phyloP scores from a whole-genome alignment of 2,888 invertebrate genomes.

The Cataglyphis albicans region DNA sequence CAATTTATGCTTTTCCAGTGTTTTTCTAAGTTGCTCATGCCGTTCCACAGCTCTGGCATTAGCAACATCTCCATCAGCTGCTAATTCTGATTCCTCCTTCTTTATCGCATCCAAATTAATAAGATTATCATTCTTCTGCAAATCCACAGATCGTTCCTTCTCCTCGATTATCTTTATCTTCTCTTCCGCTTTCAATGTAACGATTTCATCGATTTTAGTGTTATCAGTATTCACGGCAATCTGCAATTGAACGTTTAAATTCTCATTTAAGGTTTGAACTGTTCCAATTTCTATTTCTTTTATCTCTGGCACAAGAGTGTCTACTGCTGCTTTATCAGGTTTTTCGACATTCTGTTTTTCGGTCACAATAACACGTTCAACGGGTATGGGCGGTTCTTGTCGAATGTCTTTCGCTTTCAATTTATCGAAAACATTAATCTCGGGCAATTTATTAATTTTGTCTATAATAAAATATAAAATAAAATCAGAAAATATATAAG shows the following conservation, averaged over 20 bases:
- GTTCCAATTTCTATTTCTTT: conserved; percentile 89
- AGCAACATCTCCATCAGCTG: conserved; percentile 83
- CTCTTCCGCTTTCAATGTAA: conserved; percentile 76
- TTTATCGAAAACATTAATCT: conserved; percentile 64
- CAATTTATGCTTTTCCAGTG: conserved; percentile 90
- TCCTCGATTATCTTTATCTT: conserved; percentile 63
- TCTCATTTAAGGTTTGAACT: conserved; percentile 88
- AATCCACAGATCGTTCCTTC: conserved; percentile 83
- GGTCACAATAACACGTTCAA: conserved; percentile 81
- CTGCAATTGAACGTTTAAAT: conserved; percentile 68
- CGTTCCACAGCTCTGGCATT: conserved; percentile 81
- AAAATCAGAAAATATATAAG: conserved; percentile 1
- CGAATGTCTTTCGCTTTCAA: conserved; percentile 74
- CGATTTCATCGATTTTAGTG: conserved; percentile 63
- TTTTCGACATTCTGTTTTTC: conserved; percentile 78
- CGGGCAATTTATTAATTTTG: conserved; percentile 61
- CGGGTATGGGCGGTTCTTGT: conserved; percentile 84
- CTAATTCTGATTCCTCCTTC: conserved; percentile 86
- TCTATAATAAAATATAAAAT: conserved; percentile 64
- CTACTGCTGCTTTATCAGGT: conserved; percentile 60
- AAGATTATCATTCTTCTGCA: conserved; percentile 80
- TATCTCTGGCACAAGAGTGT: conserved; percentile 77
- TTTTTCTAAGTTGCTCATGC: conserved; percentile 83
- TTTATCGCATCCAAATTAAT: conserved; percentile 84
- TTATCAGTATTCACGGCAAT: conserved; percentile 44